These are phyloP conservation scores for Hemibagrus wyckioides DNA, from an alignment of 2,113 vertebrate genomes.

Conservation along the genomic window DNA sequence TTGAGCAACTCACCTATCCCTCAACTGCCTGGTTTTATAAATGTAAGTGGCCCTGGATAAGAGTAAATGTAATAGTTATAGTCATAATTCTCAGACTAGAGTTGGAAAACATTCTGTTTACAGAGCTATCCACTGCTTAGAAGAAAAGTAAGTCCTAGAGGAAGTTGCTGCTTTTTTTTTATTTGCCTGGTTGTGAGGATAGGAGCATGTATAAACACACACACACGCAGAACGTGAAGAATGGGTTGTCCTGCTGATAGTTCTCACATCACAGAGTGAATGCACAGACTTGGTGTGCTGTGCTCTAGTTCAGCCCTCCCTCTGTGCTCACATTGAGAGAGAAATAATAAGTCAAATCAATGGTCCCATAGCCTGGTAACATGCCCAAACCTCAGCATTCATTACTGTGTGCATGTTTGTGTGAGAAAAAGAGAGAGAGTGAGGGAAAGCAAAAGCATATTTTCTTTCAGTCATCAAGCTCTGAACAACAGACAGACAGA, in stretches of 20 bases:
- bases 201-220: neutral
- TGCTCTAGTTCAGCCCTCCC: slow-evolving; percentile 19
- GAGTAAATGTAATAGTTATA: neutral
- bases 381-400: slow-evolving; percentile 39
- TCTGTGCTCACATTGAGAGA: neutral
- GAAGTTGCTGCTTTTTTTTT: neutral
- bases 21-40: neutral
- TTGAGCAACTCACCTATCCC: no score
- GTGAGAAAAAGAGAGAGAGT: neutral
- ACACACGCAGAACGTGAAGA: neutral
- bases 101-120: neutral
- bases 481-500: no score
- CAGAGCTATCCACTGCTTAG: neutral
- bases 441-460: neutral
- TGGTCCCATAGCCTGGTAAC: slow-evolving; percentile 29
- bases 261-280: slow-evolving; percentile 30
- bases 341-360: slow-evolving; percentile 46
- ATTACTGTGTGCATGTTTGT: slow-evolving; percentile 18
- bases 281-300: slow-evolving; percentile 27
- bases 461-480: slow-evolving; percentile 3
- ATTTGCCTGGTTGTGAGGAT: slow-evolving; percentile 5
- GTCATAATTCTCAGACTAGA: neutral
- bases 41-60: neutral
- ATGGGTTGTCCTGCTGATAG: slow-evolving; percentile 21
- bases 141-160: neutral